A percentile compares a stretch with the other conserved stretches of the same genome.
phyloP scores from a whole-genome alignment of 2,797 vertebrate genomes.

The Sphaeramia orbicularis region DNA sequence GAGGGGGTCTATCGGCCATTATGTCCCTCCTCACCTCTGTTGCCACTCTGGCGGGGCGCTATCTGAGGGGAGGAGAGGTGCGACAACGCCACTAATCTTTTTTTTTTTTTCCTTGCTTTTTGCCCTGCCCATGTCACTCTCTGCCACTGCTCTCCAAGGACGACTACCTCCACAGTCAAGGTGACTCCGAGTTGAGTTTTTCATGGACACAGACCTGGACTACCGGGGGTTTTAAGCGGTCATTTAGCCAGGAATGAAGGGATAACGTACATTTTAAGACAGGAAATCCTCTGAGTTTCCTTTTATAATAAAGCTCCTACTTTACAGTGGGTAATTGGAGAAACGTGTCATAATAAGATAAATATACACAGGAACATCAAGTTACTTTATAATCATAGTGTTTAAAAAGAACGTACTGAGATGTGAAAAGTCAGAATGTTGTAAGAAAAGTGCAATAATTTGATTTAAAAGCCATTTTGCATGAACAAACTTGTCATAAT shows the following conservation, averaged over 20 bases:
- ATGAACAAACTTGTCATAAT: too few relatives aligned
- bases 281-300: conserved; percentile 85
- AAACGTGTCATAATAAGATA: too few relatives aligned
- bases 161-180: conserved; percentile 69
- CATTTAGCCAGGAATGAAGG: conserved; percentile 85
- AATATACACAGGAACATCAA: too few relatives aligned
- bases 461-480: too few relatives aligned
- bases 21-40: conserved; percentile 76
- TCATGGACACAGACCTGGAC: conserved; percentile 67
- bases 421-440: too few relatives aligned
- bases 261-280: conserved; percentile 82
- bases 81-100: conserved; percentile 66
- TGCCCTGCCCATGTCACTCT: conserved; percentile 57
- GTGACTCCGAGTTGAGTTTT: conserved; percentile 71
- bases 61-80: conserved; percentile 71
- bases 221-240: conserved; percentile 77
- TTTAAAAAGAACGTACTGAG: too few relatives aligned
- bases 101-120: conserved; percentile 28
- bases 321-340: conserved; percentile 82
- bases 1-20: conserved; percentile 71
- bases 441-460: too few relatives aligned
- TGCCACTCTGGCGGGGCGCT: conserved; percentile 60
- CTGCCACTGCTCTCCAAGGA: conserved; percentile 55
- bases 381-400: too few relatives aligned
- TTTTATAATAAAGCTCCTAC: conserved; percentile 83